Evolutionary conservation across 1,140 invertebrate species (phyloP), one percentile per base, ranked within the genome.

Genomic region (Microplitis mediator): DNA sequence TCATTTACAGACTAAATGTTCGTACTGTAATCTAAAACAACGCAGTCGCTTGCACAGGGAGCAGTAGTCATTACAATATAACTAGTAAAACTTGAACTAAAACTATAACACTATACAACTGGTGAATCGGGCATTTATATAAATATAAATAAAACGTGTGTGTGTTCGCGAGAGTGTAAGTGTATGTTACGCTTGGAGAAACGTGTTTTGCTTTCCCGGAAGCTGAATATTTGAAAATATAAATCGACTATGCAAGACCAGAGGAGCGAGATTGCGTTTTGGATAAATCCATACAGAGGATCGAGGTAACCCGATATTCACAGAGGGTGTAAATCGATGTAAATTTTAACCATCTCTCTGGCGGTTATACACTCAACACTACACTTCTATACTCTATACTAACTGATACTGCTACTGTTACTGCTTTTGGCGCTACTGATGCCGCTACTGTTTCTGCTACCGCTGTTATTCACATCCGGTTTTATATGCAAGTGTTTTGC

Each of bases 171-270:
- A 45, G 31, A 23, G 11, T 50, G 2, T 45, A 64, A 13, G 23
- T 35, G 9, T 9, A 6, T 13, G 14, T 32, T 34, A 34, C 39
- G n/a, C 23, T 16, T 65, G 11, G 8, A 66, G 51, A 58, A 66
- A 66, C 63, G 63, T 72, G 63, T 60, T 72, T 66, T 66, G 63
- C 70, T 64, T 72, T 65, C 50, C 36, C 63, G 70, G 63, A 65
- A 66, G 54, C 63, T 72, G 70, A 71, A 71, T 71, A 71, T 71
- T 64, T 58, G 69, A 66, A 72, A 72, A 72, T 72, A 72, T 60
- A 72, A 71, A 71, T 71, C 45, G 39, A 45, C n/a, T 61, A 34
- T 61, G 39, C 39, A 62, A 23, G 58, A 60, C 11, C 16, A 54
- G 67, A 69, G 39, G 39, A 50, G 35, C 68, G 62, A 71, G 70